These are phyloP conservation scores for Megalops cyprinoides DNA, from an alignment of 2,797 vertebrate species.

Conservation along the genomic window DNA sequence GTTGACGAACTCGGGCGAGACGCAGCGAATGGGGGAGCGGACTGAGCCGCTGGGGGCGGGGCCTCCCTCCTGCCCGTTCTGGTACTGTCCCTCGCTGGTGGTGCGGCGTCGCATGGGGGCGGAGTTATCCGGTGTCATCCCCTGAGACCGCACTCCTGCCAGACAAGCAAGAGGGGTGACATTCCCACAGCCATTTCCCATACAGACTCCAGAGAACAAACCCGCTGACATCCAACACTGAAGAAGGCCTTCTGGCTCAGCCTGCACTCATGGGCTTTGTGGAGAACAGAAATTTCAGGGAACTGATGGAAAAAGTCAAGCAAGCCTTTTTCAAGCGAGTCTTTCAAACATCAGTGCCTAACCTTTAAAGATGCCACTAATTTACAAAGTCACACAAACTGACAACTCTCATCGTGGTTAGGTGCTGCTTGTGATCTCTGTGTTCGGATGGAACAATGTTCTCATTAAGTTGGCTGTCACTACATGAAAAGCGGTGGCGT, in stretches of 20 bases:
- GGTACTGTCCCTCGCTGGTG: constrained; percentile 83
- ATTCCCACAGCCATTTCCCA: neutral
- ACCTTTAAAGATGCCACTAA: constrained; percentile 26
- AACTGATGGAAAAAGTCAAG: too few species aligned
- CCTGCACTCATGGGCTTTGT: too few species aligned
- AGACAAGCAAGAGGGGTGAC: constrained; percentile 24
- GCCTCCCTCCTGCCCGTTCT: constrained; percentile 74
- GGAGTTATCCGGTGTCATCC: constrained; percentile 72
- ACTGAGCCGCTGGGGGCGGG: constrained; percentile 74
- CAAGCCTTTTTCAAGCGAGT: constrained; percentile 41
- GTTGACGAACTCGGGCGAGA: constrained; percentile 93
- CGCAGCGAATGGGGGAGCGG: constrained; percentile 87
- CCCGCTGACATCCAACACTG: neutral
- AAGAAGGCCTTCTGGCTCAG: neutral
- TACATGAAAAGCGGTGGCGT: constrained; percentile 35
- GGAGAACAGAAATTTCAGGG: neutral
- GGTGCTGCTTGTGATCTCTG: constrained; percentile 11
- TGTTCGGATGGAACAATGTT: constrained; percentile 35
- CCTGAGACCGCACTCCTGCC: constrained; percentile 83
- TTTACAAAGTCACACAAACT: constrained; percentile 22
- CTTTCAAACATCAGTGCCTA: constrained; percentile 24
- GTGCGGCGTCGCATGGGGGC: constrained; percentile 69
- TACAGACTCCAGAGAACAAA: constrained; percentile 17
- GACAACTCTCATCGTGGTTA: constrained; percentile 23
- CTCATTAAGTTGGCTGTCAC: constrained; percentile 24